Percentiles rank a stretch among this genome's conserved stretches.
Evolutionary conservation across 1,140 invertebrate species (phyloP).

Genomic region (Cecropterus lyciades): DNA sequence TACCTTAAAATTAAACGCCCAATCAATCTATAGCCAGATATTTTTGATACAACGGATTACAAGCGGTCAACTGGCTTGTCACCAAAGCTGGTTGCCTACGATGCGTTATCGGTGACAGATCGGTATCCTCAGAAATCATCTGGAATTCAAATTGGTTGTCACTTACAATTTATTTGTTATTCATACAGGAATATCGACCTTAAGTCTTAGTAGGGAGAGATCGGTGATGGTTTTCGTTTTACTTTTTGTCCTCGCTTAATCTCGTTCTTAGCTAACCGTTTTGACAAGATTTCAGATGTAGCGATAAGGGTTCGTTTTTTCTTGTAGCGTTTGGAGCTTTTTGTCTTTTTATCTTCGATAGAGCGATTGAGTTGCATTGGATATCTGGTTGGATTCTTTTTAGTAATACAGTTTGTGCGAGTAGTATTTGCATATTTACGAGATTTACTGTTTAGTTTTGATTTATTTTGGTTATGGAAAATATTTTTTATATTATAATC

Average conservation of each 20-base stretch:
- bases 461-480: too few species aligned
- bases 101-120: conserved; percentile 80
- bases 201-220: conserved; percentile 32
- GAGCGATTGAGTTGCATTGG: too few species aligned
- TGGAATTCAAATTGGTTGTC: conserved; percentile 74
- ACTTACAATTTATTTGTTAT: conserved; percentile 52
- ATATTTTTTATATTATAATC: too few species aligned
- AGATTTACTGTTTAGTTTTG: too few species aligned
- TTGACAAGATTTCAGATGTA: conserved; percentile 79
- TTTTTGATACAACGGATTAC: conserved; percentile 72
- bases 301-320: conserved; percentile 56
- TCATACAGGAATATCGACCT: conserved; percentile 36
- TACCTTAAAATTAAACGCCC: neutral
- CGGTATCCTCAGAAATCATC: conserved; percentile 71
- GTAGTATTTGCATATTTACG: too few species aligned
- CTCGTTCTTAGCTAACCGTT: conserved; percentile 81
- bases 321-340: too few species aligned
- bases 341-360: conserved; percentile 18
- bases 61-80: conserved; percentile 75
- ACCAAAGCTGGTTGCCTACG: conserved; percentile 70
- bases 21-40: conserved; percentile 61
- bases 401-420: too few species aligned
- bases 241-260: conserved; percentile 79
- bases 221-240: conserved; percentile 46
- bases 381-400: too few species aligned